Conservation (phyloP, 1,140 invertebrate species). For the Papilio dardanus region DNA sequence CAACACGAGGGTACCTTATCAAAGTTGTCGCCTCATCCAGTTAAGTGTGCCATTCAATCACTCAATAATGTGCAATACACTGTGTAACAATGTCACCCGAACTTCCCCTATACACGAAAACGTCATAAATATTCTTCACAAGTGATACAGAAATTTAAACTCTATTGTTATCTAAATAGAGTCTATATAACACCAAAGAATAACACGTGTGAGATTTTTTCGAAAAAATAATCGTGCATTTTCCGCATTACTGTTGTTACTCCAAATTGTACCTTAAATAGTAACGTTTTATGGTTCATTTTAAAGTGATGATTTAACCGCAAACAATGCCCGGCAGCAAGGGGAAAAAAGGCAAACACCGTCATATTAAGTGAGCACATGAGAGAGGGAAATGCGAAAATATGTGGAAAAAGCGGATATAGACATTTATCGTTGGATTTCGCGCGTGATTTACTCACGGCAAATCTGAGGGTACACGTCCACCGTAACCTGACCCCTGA, state of each 20-base stretch:
- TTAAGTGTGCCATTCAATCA: conserved; percentile 79
- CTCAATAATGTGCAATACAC: conserved; percentile 80
- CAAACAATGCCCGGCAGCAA: conserved; percentile 46
- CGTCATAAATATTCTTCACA: conserved; percentile 40
- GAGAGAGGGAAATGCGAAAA: conserved; percentile 79
- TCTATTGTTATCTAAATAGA: conserved; percentile 19
- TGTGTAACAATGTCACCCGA: conserved; percentile 78
- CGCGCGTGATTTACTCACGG: conserved; percentile 77
- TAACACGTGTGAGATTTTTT: conserved; percentile 49
- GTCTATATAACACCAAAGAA: conserved; percentile 21
- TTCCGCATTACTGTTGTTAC: conserved; percentile 45
- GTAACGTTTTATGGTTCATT: conserved; percentile 34
- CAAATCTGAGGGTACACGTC: conserved; percentile 74
- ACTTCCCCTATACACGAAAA: conserved; percentile 56
- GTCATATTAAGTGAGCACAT: conserved; percentile 81
- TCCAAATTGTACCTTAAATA: conserved; percentile 43
- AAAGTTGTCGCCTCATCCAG: conserved; percentile 71
- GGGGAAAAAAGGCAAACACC: conserved; percentile 77
- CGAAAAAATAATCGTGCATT: conserved; percentile 67
- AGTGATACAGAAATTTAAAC: conserved; percentile 39
- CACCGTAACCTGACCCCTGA: conserved; percentile 51
- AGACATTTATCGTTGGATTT: conserved; percentile 80
- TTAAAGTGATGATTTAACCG: conserved; percentile 32
- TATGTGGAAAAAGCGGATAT: conserved; percentile 81
- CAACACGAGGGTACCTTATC: conserved; percentile 72